These are phyloP conservation scores for Sinocyclocheilus grahami DNA, from an alignment of 2,113 vertebrate genomes.

Conservation along the genomic window DNA sequence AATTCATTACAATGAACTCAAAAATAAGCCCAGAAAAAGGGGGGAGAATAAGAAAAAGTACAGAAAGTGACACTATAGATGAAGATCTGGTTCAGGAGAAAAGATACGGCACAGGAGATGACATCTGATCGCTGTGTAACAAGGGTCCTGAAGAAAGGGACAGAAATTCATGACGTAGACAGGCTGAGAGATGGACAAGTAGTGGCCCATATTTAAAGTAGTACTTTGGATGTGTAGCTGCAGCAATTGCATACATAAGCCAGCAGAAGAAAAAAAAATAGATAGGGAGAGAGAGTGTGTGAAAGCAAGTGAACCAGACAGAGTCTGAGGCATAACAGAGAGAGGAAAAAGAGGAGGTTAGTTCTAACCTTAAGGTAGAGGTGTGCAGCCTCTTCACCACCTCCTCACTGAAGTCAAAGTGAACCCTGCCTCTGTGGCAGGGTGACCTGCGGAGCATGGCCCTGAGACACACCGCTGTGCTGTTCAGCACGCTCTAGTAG, in stretches of 20 bases:
- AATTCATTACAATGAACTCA: background rate
- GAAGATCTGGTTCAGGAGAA: background rate
- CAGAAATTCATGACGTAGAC: background rate
- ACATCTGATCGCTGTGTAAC: slow-evolving; percentile 10
- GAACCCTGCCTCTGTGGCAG: slow-evolving; percentile 77
- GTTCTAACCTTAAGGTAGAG: slow-evolving; percentile 72
- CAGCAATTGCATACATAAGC: background rate
- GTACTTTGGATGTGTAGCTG: background rate
- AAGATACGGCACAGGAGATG: background rate
- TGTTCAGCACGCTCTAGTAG: slow-evolving; percentile 3
- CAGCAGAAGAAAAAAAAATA: background rate
- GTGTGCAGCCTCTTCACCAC: slow-evolving; percentile 77
- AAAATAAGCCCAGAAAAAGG: background rate
- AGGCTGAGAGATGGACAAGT: background rate
- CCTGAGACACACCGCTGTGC: slow-evolving; percentile 57
- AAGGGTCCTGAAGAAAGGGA: background rate
- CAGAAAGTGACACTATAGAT: background rate
- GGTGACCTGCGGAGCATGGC: slow-evolving; percentile 79
- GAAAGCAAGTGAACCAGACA: slow-evolving; percentile 9
- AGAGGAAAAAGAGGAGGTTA: background rate
- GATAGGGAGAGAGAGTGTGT: background rate
- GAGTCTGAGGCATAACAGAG: background rate
- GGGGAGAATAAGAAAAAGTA: background rate
- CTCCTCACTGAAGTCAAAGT: slow-evolving; percentile 83
- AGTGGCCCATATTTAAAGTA: background rate